A percentile compares a stretch with the other conserved stretches of the same genome.
Conservation (phyloP, 2,113 vertebrate species). For the Austrofundulus limnaeus region DNA sequence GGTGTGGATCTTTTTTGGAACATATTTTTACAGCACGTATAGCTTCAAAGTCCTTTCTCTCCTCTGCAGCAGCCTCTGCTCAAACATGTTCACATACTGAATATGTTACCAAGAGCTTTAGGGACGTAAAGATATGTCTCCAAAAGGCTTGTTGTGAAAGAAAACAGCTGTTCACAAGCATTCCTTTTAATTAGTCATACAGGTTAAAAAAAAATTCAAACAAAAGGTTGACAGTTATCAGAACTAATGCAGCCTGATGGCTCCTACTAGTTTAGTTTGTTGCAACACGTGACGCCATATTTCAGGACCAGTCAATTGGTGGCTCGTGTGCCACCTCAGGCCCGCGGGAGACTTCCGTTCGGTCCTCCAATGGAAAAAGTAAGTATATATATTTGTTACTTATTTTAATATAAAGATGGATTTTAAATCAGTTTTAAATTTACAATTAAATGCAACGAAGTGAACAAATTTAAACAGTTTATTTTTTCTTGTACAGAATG, state of each 20-base stretch:
- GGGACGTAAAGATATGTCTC: not conserved
- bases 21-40: not conserved
- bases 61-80: conserved; percentile 5
- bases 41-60: not conserved
- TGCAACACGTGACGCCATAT: too few species aligned
- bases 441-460: too few species aligned
- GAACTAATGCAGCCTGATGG: not conserved
- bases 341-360: too few species aligned
- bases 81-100: conserved; percentile 10
- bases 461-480: too few species aligned
- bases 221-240: not conserved
- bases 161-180: not conserved
- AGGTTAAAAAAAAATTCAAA: conserved; percentile 14
- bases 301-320: too few species aligned
- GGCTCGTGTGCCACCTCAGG: too few species aligned
- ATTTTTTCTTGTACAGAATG: too few species aligned
- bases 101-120: not conserved
- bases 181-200: not conserved
- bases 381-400: too few species aligned
- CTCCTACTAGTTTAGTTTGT: too few species aligned
- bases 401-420: too few species aligned
- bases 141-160: not conserved
- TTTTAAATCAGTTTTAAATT: too few species aligned
- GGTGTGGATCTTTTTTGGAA: conserved; percentile 3
- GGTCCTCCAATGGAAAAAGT: too few species aligned